Evolutionary conservation across 2,113 vertebrate genomes (phyloP), one percentile per base, ranked within the genome.

Genomic region (Boleophthalmus pectinirostris): DNA sequence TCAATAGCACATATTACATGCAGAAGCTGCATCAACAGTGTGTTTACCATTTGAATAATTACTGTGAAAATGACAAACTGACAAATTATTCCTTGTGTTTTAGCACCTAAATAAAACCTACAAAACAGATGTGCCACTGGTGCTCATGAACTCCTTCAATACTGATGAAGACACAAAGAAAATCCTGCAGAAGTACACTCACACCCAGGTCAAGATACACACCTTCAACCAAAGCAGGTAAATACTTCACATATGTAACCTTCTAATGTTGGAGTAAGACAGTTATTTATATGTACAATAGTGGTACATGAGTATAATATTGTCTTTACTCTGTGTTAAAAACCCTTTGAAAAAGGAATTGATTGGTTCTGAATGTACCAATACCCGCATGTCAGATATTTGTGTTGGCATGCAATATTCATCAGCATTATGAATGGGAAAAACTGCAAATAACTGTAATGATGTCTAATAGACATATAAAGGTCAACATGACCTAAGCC

Each of bases 141-240:
- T 99, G 76, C 94, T 99, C 74, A 99, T 99, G 98, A 99, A 99
- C 84, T 99, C 97, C 77, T 99, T 99, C 93, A 99, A 99, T 90
- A 99, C 98, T 0, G 96, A 99, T 0, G 98, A 99, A 2, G 98
- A 99, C 92, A 99, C 98, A 0, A 97, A 98, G 92, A 99, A 99
- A 92, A 99, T 99, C 87, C 87, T 99, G 87, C 98, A 98, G 93
- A 99, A 99, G 76, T 99, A 99, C 85, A 95, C 93, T 35, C 97
- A 98, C 85, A 97, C 96, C 87, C 94, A 93, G 14, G 95, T 99
- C 88, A 98, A 98, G 93, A 99, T 99, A 63, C 95, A 98, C 83
- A 98, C 96, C 76, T 99, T 99, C 65, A 99, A 99, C 90, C 98
- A 99, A 92, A 99, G 98, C 98, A 99, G 97, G 98, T 98, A 51